These are phyloP conservation scores for Eupelmus urozonus DNA, from an alignment of 2,888 invertebrate species.

Conservation along the genomic window DNA sequence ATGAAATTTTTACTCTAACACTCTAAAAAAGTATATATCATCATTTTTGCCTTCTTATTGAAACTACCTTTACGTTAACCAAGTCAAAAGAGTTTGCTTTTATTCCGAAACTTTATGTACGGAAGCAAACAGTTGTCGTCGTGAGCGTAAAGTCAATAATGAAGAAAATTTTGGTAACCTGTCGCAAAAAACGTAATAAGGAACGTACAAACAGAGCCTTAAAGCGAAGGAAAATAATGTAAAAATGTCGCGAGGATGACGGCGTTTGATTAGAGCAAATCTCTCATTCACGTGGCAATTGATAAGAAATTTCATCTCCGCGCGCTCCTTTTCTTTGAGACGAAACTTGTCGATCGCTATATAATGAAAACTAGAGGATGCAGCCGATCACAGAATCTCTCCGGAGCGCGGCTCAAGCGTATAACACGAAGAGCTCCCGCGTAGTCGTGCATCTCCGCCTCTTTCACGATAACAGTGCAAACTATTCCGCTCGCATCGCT, in stretches of 20 bases:
- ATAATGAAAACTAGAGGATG: constrained; percentile 64
- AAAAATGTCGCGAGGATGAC: neutral
- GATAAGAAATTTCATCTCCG: constrained; percentile 27
- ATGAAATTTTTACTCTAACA: too few relatives aligned
- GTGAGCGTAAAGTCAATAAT: too few relatives aligned
- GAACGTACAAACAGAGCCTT: neutral
- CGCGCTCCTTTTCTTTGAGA: neutral
- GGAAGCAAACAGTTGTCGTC: too few relatives aligned
- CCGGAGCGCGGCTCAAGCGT: constrained; percentile 3
- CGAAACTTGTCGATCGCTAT: constrained; percentile 62
- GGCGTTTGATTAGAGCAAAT: neutral
- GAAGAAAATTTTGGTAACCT: too few relatives aligned
- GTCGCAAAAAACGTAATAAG: neutral
- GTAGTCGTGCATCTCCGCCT: too few relatives aligned
- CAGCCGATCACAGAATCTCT: neutral
- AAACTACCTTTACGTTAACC: too few relatives aligned
- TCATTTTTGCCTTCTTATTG: too few relatives aligned
- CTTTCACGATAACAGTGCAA: neutral
- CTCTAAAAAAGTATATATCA: too few relatives aligned
- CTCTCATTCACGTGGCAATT: neutral
- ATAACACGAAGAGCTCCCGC: neutral
- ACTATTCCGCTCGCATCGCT: neutral
- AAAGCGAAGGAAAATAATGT: neutral
- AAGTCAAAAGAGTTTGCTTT: too few relatives aligned
- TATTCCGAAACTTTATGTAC: too few relatives aligned